Evolutionary conservation across 2,888 invertebrate species (phyloP).

Genomic region (Platycheirus albimanus): DNA sequence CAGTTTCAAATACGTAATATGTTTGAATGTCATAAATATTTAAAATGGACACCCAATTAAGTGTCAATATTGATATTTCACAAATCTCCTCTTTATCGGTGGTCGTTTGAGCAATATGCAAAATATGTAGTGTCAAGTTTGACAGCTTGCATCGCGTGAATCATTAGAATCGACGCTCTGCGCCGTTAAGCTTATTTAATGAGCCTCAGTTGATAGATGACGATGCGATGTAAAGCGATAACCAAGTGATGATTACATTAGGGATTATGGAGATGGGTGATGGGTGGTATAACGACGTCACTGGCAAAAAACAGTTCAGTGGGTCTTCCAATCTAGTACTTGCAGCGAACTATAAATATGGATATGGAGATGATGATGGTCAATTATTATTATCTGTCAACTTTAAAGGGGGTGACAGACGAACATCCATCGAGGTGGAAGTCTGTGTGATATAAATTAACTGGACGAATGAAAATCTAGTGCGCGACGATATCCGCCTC

Average conservation of each 20-base stretch:
- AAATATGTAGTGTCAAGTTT: slow-evolving; percentile 57
- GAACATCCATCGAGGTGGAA: too few relatives aligned
- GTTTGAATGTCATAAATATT: background rate
- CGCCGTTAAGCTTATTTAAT: slow-evolving; percentile 21
- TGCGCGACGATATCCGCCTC: slow-evolving; percentile 41
- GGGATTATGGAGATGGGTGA: background rate
- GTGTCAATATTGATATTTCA: slow-evolving; percentile 16
- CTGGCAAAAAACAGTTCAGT: slow-evolving; percentile 34
- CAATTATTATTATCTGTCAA: slow-evolving; percentile 55
- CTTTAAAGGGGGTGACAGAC: slow-evolving; percentile 43
- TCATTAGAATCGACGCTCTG: slow-evolving; percentile 22
- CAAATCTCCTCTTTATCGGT: background rate
- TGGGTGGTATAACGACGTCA: slow-evolving; percentile 12
- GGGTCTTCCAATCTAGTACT: slow-evolving; percentile 49
- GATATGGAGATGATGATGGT: slow-evolving; percentile 20
- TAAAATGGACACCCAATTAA: background rate
- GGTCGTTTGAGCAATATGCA: slow-evolving; percentile 12
- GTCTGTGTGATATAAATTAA: slow-evolving; percentile 55
- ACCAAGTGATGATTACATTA: slow-evolving; percentile 56
- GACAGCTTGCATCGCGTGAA: slow-evolving; percentile 30
- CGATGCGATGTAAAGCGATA: background rate
- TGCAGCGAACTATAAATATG: too few relatives aligned
- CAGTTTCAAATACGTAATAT: slow-evolving; percentile 39
- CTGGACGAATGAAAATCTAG: slow-evolving; percentile 56
- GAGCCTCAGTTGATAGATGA: slow-evolving; percentile 45